Percentiles rank a stretch among this genome's conserved stretches.
Conservation (phyloP, 30 jellyfish, hydroid and myxozoan genomes). For the Calvadosia cruxmelitensis region DNA sequence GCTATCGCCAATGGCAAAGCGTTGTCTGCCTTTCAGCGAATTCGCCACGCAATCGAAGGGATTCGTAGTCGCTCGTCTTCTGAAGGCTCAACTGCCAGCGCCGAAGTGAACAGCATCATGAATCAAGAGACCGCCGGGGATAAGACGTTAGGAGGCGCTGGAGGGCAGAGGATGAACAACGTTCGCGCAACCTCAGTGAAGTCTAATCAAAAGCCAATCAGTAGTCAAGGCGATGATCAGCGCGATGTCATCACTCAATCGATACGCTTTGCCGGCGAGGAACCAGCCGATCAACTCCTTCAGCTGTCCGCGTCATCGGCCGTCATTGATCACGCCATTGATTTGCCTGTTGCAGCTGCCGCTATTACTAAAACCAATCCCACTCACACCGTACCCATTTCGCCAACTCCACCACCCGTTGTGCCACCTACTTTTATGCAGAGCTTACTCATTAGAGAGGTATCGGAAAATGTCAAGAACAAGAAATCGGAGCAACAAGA, state of each 20-base stretch:
- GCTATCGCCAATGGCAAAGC: background rate
- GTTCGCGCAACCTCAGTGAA: background rate
- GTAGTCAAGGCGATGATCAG: background rate
- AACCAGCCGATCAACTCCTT: background rate
- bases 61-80: slow-evolving; percentile 62
- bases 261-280: background rate
- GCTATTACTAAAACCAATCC: no score
- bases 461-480: background rate
- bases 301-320: background rate
- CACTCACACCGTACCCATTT: background rate
- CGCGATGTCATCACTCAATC: background rate
- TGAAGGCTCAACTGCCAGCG: slow-evolving; percentile 45
- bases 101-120: background rate
- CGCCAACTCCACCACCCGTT: background rate
- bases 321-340: background rate
- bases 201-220: background rate
- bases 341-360: no score
- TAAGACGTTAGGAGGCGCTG: no score
- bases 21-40: slow-evolving; percentile 38
- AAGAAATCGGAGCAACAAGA: no score
- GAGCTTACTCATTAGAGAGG: background rate
- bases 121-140: no score
- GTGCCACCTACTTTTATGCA: background rate
- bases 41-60: slow-evolving; percentile 39
- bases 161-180: no score